phyloP scores from a whole-genome alignment of 1,140 invertebrate genomes.

The Heliconius nattereri region DNA sequence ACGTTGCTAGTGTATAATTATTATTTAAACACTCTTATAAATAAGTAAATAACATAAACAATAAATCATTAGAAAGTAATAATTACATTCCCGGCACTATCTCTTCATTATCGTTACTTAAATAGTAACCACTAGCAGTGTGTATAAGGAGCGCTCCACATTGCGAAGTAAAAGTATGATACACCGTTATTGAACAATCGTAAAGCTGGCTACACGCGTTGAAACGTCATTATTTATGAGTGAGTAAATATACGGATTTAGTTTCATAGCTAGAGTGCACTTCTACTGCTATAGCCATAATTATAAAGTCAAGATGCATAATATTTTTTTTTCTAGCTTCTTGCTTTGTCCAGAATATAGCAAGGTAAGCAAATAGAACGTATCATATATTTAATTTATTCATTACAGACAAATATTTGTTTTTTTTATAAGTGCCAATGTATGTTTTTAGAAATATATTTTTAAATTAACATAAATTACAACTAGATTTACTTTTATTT shows the following conservation, averaged over 20 bases:
- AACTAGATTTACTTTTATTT: too few species aligned
- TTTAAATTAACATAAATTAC: too few species aligned
- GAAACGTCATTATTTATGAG: slow-evolving; percentile 3
- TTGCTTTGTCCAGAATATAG: too few species aligned
- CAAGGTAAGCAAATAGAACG: too few species aligned
- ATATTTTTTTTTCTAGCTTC: too few species aligned
- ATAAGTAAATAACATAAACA: not conserved
- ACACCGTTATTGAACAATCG: slow-evolving; percentile 23
- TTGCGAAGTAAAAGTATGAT: slow-evolving; percentile 29
- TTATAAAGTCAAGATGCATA: too few species aligned
- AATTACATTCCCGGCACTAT: not conserved
- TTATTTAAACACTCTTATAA: not conserved
- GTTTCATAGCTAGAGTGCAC: not conserved
- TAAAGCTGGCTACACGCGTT: not conserved
- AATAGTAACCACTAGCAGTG: not conserved
- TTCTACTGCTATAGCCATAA: too few species aligned
- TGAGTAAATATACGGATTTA: not conserved
- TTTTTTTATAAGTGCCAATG: too few species aligned
- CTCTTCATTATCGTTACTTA: slow-evolving; percentile 13
- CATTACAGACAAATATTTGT: too few species aligned
- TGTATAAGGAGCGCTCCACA: slow-evolving; percentile 17
- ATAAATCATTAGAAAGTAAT: slow-evolving; percentile 11
- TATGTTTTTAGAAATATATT: too few species aligned
- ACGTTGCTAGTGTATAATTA: not conserved
- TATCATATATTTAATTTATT: too few species aligned